Evolutionary conservation across 1,140 invertebrate species (phyloP).

Genomic region (Zaprionus lachaisei): DNA sequence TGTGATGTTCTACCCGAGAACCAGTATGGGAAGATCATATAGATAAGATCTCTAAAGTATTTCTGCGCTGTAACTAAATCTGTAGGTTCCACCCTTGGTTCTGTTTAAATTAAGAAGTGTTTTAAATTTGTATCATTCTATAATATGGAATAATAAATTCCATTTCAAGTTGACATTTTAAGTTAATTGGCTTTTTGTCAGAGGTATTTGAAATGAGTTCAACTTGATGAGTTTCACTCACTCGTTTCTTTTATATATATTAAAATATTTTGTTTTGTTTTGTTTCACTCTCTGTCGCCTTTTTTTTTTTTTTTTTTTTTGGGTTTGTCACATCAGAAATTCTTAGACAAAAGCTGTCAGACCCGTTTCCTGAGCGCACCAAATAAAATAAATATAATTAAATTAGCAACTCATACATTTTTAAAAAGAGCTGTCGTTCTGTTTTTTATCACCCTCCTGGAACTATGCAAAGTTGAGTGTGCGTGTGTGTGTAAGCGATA

Average conservation of each 20-base stretch:
- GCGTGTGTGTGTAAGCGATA: not conserved
- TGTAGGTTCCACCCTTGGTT: not conserved
- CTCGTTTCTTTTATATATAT: conserved; percentile 16
- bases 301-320: conserved; percentile 21
- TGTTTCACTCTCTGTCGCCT: not conserved
- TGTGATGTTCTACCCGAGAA: not conserved
- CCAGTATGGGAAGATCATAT: not conserved
- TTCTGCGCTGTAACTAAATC: not conserved
- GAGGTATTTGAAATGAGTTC: conserved; percentile 35
- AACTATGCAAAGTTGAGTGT: conserved; percentile 1
- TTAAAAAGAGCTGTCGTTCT: conserved; percentile 5
- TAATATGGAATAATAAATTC: conserved; percentile 6
- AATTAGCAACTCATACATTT: conserved; percentile 59
- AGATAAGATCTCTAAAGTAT: not conserved
- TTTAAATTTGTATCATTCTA: not conserved
- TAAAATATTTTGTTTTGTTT: conserved; percentile 22
- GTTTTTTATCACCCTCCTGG: conserved; percentile 18
- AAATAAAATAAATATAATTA: conserved; percentile 52
- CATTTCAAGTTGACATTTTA: conserved; percentile 36
- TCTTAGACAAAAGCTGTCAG: conserved; percentile 59
- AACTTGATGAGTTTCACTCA: conserved; percentile 37
- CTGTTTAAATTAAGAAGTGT: not conserved
- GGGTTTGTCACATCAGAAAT: conserved; percentile 23
- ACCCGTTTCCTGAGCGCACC: conserved; percentile 50
- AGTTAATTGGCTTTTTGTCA: conserved; percentile 41